A percentile compares a stretch with the other conserved stretches of the same genome.
These are phyloP conservation scores for Cuniculus paca DNA, from an alignment of 2,797 vertebrate species.

Conservation along the genomic window DNA sequence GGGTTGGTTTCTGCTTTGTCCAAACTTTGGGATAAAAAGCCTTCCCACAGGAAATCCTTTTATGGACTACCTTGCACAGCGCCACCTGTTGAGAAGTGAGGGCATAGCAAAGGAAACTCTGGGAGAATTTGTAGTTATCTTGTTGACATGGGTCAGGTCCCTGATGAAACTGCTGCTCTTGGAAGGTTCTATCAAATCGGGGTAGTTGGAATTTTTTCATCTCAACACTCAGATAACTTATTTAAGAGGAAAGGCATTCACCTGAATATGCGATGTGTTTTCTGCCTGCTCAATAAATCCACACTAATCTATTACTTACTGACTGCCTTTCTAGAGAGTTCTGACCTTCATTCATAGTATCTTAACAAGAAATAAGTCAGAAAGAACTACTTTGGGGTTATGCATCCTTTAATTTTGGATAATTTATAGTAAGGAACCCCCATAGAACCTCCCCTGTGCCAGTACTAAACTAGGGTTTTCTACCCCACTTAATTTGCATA, in stretches of 20 bases:
- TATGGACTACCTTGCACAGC: neutral
- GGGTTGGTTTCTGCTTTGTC: neutral
- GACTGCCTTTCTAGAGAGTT: neutral
- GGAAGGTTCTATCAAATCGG: neutral
- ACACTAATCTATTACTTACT: neutral
- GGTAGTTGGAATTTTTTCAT: neutral
- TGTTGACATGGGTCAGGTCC: too few relatives aligned
- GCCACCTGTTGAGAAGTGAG: neutral
- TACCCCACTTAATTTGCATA: neutral
- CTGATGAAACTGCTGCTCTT: neutral
- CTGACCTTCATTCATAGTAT: neutral
- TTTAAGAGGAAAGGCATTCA: neutral
- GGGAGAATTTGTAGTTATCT: neutral
- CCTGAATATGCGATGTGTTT: neutral
- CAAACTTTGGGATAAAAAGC: conserved; percentile 48
- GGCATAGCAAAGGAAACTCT: neutral
- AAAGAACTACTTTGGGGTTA: neutral
- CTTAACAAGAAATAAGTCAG: neutral
- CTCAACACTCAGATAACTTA: neutral
- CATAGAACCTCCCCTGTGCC: neutral
- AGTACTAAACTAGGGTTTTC: neutral
- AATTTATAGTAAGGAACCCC: neutral
- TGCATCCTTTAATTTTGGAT: neutral
- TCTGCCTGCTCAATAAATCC: neutral
- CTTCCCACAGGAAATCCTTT: neutral